Base-by-base conservation (phyloP, 2,113 vertebrate species). In the Crocuta crocuta region DNA sequence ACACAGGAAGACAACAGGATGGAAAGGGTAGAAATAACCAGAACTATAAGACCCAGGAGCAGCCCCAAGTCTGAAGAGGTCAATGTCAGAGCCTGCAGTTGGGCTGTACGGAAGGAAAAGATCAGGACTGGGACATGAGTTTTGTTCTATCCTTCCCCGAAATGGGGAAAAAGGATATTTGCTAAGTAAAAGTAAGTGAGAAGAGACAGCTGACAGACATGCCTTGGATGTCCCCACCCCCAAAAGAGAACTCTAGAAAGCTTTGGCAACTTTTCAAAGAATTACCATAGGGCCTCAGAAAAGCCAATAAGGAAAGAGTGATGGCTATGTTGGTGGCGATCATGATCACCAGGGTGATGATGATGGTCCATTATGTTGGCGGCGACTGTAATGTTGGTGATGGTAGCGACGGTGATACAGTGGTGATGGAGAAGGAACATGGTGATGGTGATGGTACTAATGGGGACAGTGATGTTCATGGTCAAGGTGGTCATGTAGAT, bases 111-210 rank as follows among this genome's bases (percentile, higher is more conserved):
- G 66, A 61, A 81, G 9, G 10, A n/a, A 79, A 28, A 86, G 26
- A 71, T 90, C 26, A 79, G 61, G 26, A 50, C 26, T 33, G 19
- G 45, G 55, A 21, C 9, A 5, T 35, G 23, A 23, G 39, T 91
- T 95, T 97, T 91, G 35, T 94, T 84, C 33, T 91, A 31, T 53
- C 28, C n/a, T 53, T 35, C 53, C 71, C 13, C 91, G 74, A 61
- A 91, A 76, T 35, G 17, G 35, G 43, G 65, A 1, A 66, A 35
- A 50, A 8, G 15, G 19, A 3, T 79, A 21, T 73, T 78, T 63
- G 19, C 48, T 58, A 26, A 90, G 66, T 33, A 55, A 71, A 48
- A 78, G 81, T 63, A n/a, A 19, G 33, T 81, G 28, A 79, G 70
- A 78, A 31, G 23, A 58, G 35, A 95, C 4, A 78, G 24, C 70